These are phyloP conservation scores for Nymphalis urticae DNA, from an alignment of 2,888 invertebrate genomes.

Conservation along the genomic window DNA sequence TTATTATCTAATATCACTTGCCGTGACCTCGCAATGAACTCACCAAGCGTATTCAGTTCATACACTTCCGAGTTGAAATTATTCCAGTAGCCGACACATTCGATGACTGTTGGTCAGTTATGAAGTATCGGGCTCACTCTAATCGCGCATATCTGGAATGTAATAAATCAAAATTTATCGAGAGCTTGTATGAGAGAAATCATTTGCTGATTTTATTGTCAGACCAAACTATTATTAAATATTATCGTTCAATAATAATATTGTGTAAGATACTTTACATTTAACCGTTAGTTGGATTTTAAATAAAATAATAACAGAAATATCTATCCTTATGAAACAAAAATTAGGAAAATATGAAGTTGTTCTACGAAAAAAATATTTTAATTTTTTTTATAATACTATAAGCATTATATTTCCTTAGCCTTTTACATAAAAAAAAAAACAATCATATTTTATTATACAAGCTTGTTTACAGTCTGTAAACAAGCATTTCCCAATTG, in stretches of 20 bases:
- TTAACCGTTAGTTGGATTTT: too few species aligned
- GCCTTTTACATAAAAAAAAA: too few species aligned
- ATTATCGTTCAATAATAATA: too few species aligned
- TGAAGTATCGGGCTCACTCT: slow-evolving; percentile 53
- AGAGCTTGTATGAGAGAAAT: slow-evolving; percentile 15
- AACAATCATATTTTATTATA: too few species aligned
- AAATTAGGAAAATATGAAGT: too few species aligned
- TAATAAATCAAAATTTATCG: slow-evolving; percentile 21
- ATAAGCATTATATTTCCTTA: too few species aligned
- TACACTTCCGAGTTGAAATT: slow-evolving; percentile 13
- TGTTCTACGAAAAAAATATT: too few species aligned
- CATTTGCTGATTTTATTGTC: slow-evolving; percentile 2
- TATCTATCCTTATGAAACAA: too few species aligned
- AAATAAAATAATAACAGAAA: too few species aligned
- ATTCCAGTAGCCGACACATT: slow-evolving; percentile 9
- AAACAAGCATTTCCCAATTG: slow-evolving; percentile 4
- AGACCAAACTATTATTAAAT: not conserved
- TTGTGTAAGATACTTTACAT: too few species aligned
- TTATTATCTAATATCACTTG: slow-evolving; percentile 51
- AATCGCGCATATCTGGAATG: slow-evolving; percentile 72
- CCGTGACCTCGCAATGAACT: slow-evolving; percentile 37
- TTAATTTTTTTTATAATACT: too few species aligned
- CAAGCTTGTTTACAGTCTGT: not conserved
- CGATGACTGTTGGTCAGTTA: slow-evolving; percentile 42
- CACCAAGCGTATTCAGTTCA: slow-evolving; percentile 42